These are phyloP conservation scores for Acanthaster planci DNA, from an alignment of 35 echinoderm and acorn worm genomes.

Conservation along the genomic window DNA sequence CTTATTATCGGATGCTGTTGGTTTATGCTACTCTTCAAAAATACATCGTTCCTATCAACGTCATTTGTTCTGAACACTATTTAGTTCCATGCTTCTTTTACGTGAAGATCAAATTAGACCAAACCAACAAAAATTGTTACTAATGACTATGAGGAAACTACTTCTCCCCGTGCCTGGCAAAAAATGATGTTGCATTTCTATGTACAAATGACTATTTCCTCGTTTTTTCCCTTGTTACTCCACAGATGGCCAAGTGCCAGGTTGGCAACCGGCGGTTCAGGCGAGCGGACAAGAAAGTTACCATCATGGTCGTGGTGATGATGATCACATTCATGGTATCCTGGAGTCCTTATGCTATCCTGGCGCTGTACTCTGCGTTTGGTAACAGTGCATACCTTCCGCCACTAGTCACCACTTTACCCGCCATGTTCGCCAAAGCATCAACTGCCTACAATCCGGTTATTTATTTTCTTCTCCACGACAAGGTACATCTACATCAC, in stretches of 20 bases:
- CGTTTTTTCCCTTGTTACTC: background rate
- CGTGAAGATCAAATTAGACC: too few species aligned
- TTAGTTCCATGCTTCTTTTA: too few species aligned
- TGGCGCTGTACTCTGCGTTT: slow-evolving; percentile 64
- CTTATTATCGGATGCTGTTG: too few species aligned
- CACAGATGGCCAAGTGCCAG: background rate
- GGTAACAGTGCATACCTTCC: slow-evolving; percentile 34
- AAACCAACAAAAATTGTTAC: too few species aligned
- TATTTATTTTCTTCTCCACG: slow-evolving; percentile 80
- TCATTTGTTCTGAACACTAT: too few species aligned
- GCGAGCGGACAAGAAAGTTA: slow-evolving; percentile 36
- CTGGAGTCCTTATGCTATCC: slow-evolving; percentile 70
- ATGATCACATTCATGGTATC: slow-evolving; percentile 57
- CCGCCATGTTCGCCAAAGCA: slow-evolving; percentile 76
- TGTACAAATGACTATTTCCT: too few species aligned
- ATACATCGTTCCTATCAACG: too few species aligned
- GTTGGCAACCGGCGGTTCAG: background rate
- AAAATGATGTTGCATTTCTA: too few species aligned
- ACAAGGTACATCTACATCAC: slow-evolving; percentile 50
- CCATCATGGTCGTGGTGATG: slow-evolving; percentile 73
- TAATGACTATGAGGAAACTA: too few species aligned
- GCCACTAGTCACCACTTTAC: slow-evolving; percentile 47
- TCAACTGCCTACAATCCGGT: slow-evolving; percentile 83
- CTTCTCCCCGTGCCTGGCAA: too few species aligned
- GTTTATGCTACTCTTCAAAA: too few species aligned